These are phyloP conservation scores for Eulithis prunata DNA, from an alignment of 2,888 invertebrate species.

Conservation along the genomic window DNA sequence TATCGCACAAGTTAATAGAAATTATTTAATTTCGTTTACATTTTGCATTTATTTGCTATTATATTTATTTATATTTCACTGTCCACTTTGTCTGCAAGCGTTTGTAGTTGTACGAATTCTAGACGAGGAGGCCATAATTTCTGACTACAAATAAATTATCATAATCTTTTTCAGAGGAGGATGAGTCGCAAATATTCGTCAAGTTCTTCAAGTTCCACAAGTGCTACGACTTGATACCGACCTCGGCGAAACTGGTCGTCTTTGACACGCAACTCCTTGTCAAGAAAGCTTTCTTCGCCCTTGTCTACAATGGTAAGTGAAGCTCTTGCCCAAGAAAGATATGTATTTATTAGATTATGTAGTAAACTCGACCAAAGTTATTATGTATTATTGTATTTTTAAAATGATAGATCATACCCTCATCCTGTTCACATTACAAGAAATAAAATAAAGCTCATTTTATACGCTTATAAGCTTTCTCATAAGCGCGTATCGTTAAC, in stretches of 20 bases:
- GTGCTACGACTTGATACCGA: conserved; percentile 99
- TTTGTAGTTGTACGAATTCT: no score
- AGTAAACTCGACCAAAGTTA: no score
- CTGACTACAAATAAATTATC: not conserved
- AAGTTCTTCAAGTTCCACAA: conserved; percentile 99
- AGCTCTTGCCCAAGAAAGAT: not conserved
- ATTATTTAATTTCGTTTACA: not conserved
- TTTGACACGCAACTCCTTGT: conserved; percentile 99
- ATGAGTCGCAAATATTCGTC: conserved; percentile 98
- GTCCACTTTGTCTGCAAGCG: no score
- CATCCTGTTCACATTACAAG: no score
- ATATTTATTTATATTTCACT: no score
- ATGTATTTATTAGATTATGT: no score
- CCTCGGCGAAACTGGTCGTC: conserved; percentile 99
- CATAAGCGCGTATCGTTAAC: no score
- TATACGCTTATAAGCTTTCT: no score
- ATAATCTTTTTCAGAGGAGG: conserved; percentile 88
- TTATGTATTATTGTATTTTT: no score
- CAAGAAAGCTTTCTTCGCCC: conserved; percentile 99
- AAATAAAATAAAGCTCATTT: no score
- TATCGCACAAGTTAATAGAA: not conserved
- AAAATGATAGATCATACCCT: no score
- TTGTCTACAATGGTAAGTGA: conserved; percentile 96
- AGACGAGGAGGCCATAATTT: not conserved
- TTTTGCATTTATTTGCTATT: not conserved